phyloP scores from a whole-genome alignment of 2,113 vertebrate genomes.

The Myodes glareolus region DNA sequence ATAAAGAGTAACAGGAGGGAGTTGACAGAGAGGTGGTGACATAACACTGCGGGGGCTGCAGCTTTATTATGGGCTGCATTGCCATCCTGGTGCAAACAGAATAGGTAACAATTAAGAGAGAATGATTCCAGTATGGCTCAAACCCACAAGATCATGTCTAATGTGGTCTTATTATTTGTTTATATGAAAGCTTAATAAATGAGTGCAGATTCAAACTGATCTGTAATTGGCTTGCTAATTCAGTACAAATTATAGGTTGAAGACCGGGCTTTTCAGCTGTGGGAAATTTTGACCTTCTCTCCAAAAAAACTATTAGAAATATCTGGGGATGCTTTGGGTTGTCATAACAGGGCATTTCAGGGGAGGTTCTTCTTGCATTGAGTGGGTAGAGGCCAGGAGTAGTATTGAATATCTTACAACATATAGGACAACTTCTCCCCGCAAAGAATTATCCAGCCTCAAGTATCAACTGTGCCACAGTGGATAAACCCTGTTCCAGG shows the following conservation, averaged over 20 bases:
- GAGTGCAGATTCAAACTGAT: slow-evolving; percentile 34
- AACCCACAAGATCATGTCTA: not conserved
- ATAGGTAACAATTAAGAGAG: not conserved
- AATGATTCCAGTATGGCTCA: not conserved
- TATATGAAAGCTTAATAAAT: slow-evolving; percentile 53
- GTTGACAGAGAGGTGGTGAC: not conserved
- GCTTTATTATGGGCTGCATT: not conserved
- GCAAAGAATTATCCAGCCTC: not conserved
- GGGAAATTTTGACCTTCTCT: not conserved
- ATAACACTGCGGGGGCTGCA: not conserved
- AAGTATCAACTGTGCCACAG: not conserved
- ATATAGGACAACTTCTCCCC: not conserved
- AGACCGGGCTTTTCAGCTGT: slow-evolving; percentile 6
- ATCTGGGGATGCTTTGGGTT: not conserved
- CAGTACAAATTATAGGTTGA: slow-evolving; percentile 45
- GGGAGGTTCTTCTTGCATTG: not conserved
- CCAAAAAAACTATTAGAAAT: not conserved
- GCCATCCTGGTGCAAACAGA: not conserved
- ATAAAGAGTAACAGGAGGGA: not conserved
- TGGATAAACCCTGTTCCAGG: not conserved
- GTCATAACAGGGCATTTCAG: not conserved
- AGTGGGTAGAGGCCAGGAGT: not conserved
- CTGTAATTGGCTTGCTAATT: slow-evolving; percentile 45
- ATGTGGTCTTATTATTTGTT: slow-evolving; percentile 43
- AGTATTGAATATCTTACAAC: not conserved